These are phyloP conservation scores for Drosophila yooni DNA, from an alignment of 2,888 invertebrate genomes.

Conservation along the genomic window DNA sequence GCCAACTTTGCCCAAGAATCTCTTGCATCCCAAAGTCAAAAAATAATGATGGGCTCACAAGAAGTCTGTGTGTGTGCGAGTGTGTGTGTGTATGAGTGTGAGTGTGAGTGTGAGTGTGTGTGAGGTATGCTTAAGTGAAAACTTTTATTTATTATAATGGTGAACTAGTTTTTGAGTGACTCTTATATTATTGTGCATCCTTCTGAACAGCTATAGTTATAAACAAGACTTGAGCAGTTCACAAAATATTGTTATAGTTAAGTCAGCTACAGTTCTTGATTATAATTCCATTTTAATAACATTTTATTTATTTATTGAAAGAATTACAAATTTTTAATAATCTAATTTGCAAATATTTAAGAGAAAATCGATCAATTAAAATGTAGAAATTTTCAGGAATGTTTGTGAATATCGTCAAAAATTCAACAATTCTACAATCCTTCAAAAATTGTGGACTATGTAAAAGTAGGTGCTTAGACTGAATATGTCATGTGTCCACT, in stretches of 20 bases:
- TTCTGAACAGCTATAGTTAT: not conserved
- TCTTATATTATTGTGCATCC: not conserved
- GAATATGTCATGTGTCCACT: no score
- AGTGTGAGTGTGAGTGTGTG: not conserved
- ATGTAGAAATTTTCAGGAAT: not conserved
- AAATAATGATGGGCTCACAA: slow-evolving; percentile 36
- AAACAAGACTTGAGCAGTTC: not conserved
- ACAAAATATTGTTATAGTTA: not conserved
- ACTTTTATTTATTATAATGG: slow-evolving; percentile 18
- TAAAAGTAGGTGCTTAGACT: no score
- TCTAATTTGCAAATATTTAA: not conserved
- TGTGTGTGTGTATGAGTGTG: not conserved
- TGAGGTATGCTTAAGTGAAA: slow-evolving; percentile 6
- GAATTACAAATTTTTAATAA: not conserved
- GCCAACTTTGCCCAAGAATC: slow-evolving; percentile 30
- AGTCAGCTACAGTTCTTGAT: slow-evolving; percentile 2
- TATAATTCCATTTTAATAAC: not conserved
- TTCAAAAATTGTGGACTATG: not conserved
- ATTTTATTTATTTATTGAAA: not conserved
- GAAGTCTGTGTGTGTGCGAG: not conserved
- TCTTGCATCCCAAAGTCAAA: slow-evolving; percentile 14
- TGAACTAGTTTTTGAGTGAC: not conserved
- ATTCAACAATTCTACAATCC: not conserved
- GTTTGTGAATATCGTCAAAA: not conserved
- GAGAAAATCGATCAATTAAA: not conserved